Percentiles rank a stretch among this genome's conserved stretches.
These are phyloP conservation scores for Styela plicata DNA, from an alignment of 23 tunicate species.

Conservation along the genomic window DNA sequence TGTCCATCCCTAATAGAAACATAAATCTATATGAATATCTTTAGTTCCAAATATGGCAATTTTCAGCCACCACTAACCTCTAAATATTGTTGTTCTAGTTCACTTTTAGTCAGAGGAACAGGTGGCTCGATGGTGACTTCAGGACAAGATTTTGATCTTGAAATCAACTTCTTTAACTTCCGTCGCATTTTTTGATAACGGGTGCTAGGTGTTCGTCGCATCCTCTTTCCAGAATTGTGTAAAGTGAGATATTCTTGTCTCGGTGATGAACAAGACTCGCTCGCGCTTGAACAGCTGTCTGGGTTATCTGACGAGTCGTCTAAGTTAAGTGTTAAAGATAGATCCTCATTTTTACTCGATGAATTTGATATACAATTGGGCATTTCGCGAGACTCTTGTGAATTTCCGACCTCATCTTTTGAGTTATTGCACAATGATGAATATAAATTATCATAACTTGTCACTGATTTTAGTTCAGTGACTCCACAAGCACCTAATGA, in stretches of 20 bases:
- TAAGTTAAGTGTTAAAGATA: neutral
- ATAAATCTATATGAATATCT: too few relatives aligned
- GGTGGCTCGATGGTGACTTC: neutral
- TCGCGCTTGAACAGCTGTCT: conserved; percentile 9
- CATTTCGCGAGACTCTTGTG: neutral
- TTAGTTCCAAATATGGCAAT: too few relatives aligned
- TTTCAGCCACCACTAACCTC: neutral
- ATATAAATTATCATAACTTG: neutral
- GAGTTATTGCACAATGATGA: neutral
- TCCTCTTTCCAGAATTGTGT: neutral
- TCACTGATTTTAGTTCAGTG: neutral
- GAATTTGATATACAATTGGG: neutral
- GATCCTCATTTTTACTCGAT: neutral
- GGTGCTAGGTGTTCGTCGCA: conserved; percentile 71
- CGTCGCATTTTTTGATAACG: conserved; percentile 72
- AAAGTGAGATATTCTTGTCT: neutral
- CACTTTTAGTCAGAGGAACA: conserved; percentile 6
- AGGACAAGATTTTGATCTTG: neutral
- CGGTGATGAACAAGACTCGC: conserved; percentile 11
- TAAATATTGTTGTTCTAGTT: conserved; percentile 15
- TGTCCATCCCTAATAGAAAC: too few relatives aligned
- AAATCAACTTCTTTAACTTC: conserved; percentile 63
- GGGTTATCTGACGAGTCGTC: conserved; percentile 14
- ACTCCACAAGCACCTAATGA: neutral
- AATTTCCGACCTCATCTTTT: neutral